Percentiles rank a stretch among this genome's conserved stretches.
These are phyloP conservation scores for Silvanus unidentatus DNA, from an alignment of 2,888 invertebrate genomes.

Conservation along the genomic window DNA sequence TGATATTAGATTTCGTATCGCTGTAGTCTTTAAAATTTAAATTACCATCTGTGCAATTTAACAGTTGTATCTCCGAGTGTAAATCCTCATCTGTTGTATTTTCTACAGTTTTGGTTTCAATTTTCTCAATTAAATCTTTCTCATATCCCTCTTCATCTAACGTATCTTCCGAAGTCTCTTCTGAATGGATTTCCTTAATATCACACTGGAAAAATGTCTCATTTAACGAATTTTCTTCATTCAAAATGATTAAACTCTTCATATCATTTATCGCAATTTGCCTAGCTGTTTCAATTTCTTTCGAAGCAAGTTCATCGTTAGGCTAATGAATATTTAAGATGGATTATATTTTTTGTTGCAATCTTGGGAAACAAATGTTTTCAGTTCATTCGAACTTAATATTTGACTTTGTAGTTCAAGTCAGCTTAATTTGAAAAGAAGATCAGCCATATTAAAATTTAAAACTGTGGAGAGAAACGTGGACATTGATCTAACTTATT, in stretches of 20 bases:
- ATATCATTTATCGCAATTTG: not conserved
- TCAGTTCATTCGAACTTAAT: not conserved
- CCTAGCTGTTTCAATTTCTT: not conserved
- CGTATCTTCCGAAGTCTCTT: too few relatives aligned
- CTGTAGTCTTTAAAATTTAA: too few relatives aligned
- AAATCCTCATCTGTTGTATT: too few relatives aligned
- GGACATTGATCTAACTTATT: not conserved
- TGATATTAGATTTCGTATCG: too few relatives aligned
- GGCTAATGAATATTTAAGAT: not conserved
- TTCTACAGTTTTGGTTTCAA: too few relatives aligned
- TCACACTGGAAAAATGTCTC: not conserved
- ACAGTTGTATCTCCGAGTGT: too few relatives aligned
- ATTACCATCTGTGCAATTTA: too few relatives aligned
- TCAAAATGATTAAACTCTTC: not conserved
- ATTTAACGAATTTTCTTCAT: not conserved
- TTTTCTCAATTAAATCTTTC: too few relatives aligned
- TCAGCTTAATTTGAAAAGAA: not conserved
- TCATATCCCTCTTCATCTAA: too few relatives aligned
- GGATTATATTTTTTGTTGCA: not conserved
- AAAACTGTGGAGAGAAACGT: not conserved
- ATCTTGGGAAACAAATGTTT: not conserved
- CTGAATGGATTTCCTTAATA: too few relatives aligned
- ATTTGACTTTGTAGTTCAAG: not conserved
- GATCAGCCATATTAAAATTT: not conserved
- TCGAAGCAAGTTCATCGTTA: not conserved